A percentile compares a stretch with the other conserved stretches of the same genome.
Evolutionary conservation across 2,113 vertebrate genomes (phyloP).

Genomic region (Mesembrinibis cayennensis): DNA sequence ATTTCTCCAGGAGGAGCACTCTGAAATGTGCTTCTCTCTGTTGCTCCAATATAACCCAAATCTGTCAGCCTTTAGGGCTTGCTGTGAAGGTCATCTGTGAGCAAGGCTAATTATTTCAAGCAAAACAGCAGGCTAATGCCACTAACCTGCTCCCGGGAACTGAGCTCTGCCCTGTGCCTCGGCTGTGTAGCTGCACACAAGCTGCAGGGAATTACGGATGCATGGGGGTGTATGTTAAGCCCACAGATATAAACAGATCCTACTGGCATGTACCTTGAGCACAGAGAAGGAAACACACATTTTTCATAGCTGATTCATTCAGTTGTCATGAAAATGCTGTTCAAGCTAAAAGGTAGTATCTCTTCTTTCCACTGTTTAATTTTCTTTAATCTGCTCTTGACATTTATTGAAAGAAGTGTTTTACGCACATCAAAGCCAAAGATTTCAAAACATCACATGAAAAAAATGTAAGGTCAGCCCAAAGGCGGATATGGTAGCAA

Average conservation of each 20-base stretch:
- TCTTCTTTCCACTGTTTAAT: constrained; percentile 14
- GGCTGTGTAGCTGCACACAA: neutral
- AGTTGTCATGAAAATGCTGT: neutral
- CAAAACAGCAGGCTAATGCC: constrained; percentile 36
- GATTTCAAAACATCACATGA: constrained; percentile 27
- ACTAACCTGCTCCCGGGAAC: neutral
- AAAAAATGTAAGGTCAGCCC: constrained; percentile 6
- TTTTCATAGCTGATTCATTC: constrained; percentile 3
- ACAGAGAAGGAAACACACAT: neutral
- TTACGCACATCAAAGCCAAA: constrained; percentile 29
- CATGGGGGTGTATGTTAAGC: neutral
- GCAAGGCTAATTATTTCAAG: constrained; percentile 51
- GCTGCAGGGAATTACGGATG: neutral
- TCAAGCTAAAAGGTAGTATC: constrained; percentile 29
- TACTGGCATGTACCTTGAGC: neutral
- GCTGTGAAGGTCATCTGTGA: constrained; percentile 45
- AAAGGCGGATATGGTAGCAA: neutral
- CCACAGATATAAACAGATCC: constrained; percentile 9
- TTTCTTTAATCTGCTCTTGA: constrained; percentile 55
- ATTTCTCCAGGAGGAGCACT: neutral
- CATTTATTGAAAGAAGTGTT: constrained; percentile 50
- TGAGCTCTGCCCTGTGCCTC: neutral
- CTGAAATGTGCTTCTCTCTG: neutral
- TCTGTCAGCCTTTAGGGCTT: constrained; percentile 44
- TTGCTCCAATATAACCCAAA: neutral